phyloP scores from a whole-genome alignment of 2,113 vertebrate genomes.

The Callithrix jacchus region DNA sequence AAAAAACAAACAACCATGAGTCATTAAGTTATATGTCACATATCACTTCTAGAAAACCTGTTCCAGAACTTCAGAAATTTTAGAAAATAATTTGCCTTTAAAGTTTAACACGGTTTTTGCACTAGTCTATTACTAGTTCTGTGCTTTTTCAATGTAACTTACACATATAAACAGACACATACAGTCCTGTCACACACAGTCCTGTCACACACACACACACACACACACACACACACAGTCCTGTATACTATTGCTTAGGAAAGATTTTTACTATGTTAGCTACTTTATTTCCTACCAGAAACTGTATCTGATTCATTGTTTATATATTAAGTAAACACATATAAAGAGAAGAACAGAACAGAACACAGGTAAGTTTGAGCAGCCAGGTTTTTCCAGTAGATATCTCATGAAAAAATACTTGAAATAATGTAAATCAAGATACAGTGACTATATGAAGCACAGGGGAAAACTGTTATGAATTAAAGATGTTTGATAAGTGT shows the following conservation, averaged over 20 bases:
- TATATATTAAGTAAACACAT: neutral
- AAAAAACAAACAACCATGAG: neutral
- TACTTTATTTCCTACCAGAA: conserved; percentile 10
- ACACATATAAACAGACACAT: neutral
- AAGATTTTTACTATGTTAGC: neutral
- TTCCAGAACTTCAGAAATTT: neutral
- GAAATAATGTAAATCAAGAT: neutral
- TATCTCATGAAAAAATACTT: neutral
- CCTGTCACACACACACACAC: neutral
- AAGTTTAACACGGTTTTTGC: neutral
- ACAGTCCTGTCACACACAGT: neutral
- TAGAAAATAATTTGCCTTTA: neutral
- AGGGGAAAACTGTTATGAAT: neutral
- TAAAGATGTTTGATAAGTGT: neutral
- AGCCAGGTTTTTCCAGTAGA: neutral
- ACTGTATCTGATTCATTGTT: neutral
- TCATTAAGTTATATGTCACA: neutral
- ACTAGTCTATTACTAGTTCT: neutral
- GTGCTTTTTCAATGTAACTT: neutral
- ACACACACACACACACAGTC: neutral
- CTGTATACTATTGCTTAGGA: neutral
- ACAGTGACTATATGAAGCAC: neutral
- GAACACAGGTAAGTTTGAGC: neutral
- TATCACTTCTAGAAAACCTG: neutral
- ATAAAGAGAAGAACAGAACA: neutral